Evolutionary conservation across 2,888 invertebrate genomes (phyloP).

Genomic region (Mimachlamys varia): DNA sequence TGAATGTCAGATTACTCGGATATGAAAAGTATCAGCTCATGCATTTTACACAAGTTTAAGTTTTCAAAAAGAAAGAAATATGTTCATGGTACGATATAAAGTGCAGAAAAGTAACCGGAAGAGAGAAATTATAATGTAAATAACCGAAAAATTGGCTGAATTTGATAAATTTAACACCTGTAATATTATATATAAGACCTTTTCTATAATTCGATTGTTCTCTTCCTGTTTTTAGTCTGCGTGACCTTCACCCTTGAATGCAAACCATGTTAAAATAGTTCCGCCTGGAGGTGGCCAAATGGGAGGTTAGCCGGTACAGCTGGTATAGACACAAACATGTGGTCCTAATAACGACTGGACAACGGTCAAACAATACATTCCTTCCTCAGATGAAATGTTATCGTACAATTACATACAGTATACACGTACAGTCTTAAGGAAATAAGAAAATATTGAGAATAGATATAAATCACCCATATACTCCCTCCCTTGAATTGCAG

Average conservation of each 20-base stretch:
- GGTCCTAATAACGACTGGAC: not conserved
- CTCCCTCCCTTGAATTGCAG: not conserved
- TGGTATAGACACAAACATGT: not conserved
- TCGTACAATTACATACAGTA: not conserved
- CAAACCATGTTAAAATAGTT: slow-evolving; percentile 19
- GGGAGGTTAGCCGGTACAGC: not conserved
- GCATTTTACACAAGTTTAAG: not conserved
- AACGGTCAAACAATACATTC: not conserved
- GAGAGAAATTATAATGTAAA: not conserved
- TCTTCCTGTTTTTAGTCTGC: not conserved
- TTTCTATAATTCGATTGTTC: not conserved
- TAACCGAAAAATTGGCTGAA: not conserved
- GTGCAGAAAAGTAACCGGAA: not conserved
- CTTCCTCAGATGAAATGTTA: not conserved
- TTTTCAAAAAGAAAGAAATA: not conserved
- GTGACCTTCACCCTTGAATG: slow-evolving; percentile 13
- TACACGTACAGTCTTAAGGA: not conserved
- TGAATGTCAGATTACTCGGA: not conserved
- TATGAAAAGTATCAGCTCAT: not conserved
- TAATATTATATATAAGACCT: not conserved
- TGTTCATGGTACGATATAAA: no score
- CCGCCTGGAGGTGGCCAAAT: not conserved
- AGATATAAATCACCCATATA: not conserved
- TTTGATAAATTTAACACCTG: not conserved
- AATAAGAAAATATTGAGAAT: not conserved